Percentiles rank a stretch among this genome's conserved stretches.
Conservation (phyloP, 2,888 invertebrate genomes). For the Leptinotarsa juncta region DNA sequence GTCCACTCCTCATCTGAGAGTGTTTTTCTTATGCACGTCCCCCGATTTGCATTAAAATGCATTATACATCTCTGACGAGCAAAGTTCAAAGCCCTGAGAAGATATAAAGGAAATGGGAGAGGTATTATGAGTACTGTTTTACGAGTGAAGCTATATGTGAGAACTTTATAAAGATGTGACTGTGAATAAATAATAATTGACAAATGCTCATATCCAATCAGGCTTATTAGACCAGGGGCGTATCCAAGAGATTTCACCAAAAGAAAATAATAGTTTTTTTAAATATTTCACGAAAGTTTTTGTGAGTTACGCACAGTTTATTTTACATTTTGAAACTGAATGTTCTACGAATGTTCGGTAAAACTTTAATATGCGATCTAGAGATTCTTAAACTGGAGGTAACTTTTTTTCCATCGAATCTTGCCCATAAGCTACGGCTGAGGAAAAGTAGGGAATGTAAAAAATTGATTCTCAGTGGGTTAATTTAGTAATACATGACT, state of each 20-base stretch:
- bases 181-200: conserved; percentile 17
- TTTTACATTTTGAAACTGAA: too few relatives aligned
- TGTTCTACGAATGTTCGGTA: too few relatives aligned
- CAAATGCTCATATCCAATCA: conserved; percentile 7
- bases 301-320: too few relatives aligned
- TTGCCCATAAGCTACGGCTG: too few relatives aligned
- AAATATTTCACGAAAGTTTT: too few relatives aligned
- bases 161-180: conserved; percentile 14
- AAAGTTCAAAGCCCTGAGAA: conserved; percentile 30
- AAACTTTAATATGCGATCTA: too few relatives aligned
- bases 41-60: conserved; percentile 31
- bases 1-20: conserved; percentile 7
- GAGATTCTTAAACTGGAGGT: too few relatives aligned
- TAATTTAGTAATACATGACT: too few relatives aligned
- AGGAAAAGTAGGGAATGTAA: too few relatives aligned
- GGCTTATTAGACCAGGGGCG: conserved; percentile 8
- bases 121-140: conserved; percentile 16
- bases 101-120: conserved; percentile 22
- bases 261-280: too few relatives aligned
- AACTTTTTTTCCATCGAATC: too few relatives aligned
- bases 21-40: conserved; percentile 4
- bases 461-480: too few relatives aligned
- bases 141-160: conserved; percentile 10
- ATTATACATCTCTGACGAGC: conserved; percentile 29
- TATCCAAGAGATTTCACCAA: not conserved